Evolutionary conservation across 2,113 vertebrate species (phyloP), one percentile per base, ranked within the genome.

Genomic region (Ia io): DNA sequence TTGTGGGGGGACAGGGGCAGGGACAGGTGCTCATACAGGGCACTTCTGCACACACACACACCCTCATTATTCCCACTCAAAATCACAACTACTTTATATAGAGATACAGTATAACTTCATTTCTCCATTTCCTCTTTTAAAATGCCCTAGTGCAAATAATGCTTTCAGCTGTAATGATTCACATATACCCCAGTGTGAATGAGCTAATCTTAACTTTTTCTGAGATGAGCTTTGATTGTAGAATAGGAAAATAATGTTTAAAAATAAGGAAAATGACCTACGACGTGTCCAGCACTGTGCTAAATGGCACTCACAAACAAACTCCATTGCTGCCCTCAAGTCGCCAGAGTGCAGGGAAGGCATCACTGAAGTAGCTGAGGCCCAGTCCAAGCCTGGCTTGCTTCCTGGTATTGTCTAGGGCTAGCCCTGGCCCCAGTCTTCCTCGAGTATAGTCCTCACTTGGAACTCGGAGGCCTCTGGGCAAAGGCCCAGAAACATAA

Each of bases 161-260:
- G 40, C n/a, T 49, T 82, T 73, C 47, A 44, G 37, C 20, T 63
- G 35, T 14, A 67, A 6, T 22, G 59, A 32, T 42, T 70, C 71
- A 40, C n/a, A 13, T 16, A 17, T 6, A 63, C 22, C 37, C 14
- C 65, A 42, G 35, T 51, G 69, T n/a, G 44, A 83, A 37, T 30
- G 35, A 76, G 51, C 61, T 71, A 20, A 83, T 49, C 76, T 70
- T 18, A 56, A 20, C 71, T 53, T 94, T n/a, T 92, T 47, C 86
- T 93, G 67, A 88, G 56, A 56, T 37, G 23, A 85, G 73, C 35
- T 78, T 73, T 95, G 47, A 40, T 42, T 93, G 25, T 47, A 78
- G 70, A 73, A 37, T 11, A 78, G 28, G 53, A 85, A 89, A 84
- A 65, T 63, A 6, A 4, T 37, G 70, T 88, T 92, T 8, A 14